Conservation (phyloP, 2,113 vertebrate genomes). For the Heterotilapia buettikoferi region DNA sequence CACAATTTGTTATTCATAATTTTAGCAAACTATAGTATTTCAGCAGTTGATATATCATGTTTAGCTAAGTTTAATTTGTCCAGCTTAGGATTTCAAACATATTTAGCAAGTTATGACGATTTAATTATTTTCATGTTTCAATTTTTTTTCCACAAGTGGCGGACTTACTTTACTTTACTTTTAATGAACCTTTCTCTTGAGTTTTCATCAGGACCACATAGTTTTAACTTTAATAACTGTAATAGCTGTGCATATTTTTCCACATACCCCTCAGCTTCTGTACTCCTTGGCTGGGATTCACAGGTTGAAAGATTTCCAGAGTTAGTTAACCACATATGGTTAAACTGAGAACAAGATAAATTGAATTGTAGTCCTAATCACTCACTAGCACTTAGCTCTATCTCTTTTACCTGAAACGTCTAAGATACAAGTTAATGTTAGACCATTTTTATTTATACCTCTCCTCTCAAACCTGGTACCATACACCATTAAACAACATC, state of each 20-base stretch:
- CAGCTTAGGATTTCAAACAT: not conserved
- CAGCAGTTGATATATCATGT: not conserved
- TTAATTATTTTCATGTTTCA: not conserved
- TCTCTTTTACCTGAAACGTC: not conserved
- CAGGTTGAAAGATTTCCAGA: not conserved
- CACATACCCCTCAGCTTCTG: not conserved
- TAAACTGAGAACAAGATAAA: not conserved
- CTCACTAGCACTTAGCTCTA: not conserved
- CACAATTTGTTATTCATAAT: not conserved
- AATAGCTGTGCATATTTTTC: not conserved
- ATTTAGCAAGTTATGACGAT: accelerated
- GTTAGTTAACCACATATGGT: not conserved
- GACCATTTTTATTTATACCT: not conserved
- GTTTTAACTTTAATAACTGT: not conserved
- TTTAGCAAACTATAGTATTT: not conserved
- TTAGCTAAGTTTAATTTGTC: not conserved
- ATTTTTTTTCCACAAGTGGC: not conserved
- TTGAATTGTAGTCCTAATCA: not conserved
- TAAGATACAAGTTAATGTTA: not conserved
- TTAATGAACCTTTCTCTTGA: not conserved
- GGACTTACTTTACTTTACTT: not conserved
- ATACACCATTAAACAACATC: not conserved
- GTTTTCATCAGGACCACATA: not conserved
- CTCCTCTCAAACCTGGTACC: not conserved
- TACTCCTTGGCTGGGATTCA: not conserved